Evolutionary conservation across 2,113 vertebrate genomes (phyloP), one percentile per base, ranked within the genome.

Genomic region (Ondatra zibethicus): DNA sequence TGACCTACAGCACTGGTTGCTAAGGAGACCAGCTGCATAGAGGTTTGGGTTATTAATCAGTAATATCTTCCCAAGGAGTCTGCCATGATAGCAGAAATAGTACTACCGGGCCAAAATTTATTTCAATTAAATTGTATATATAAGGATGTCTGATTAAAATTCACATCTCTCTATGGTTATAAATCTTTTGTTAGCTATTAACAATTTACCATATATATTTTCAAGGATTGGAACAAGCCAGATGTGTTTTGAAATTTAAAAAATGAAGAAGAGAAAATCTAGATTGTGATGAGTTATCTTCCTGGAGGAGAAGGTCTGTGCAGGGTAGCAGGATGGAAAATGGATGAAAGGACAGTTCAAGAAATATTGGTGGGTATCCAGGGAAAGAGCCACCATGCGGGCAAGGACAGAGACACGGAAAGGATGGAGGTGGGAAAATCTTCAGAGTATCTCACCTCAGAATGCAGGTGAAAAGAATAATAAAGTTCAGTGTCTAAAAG

Each of bases 1-100:
- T 89, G 82, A 63, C 65, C 42, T 88, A 73, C 1, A 88, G 36
- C 89, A 70, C 6, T 68, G 68, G 81, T 93, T 94, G 86, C 92
- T 92, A 94, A 96, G 95, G 84, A 95, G 66, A 96, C 81, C 39
- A 89, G 47, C 50, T 75, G 6, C 70, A 89, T 13, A 73, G 42
- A 11, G 42, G 47, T 82, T 85, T n/a, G 68, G 66, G 70, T 94
- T 88, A 95, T 85, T 96, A 96, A 96, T 92, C 90, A 96, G 72
- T 92, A 93, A 75, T 82, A 77, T 63, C n/a, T 75, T 92, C 21
- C 68, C 36, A 68, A 94, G 65, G 63, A 77, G 75, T 87, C n/a
- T 95, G 47, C 8, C 19, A 61, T 73, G 25, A 36, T 47, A 7
- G 77, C 42, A 73, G 45, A 93, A 97, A 87, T 39, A 81, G 1